A percentile compares a stretch with the other conserved stretches of the same genome.
Evolutionary conservation across 1,140 invertebrate genomes (phyloP).

Genomic region (Tetragnatha versicolor): DNA sequence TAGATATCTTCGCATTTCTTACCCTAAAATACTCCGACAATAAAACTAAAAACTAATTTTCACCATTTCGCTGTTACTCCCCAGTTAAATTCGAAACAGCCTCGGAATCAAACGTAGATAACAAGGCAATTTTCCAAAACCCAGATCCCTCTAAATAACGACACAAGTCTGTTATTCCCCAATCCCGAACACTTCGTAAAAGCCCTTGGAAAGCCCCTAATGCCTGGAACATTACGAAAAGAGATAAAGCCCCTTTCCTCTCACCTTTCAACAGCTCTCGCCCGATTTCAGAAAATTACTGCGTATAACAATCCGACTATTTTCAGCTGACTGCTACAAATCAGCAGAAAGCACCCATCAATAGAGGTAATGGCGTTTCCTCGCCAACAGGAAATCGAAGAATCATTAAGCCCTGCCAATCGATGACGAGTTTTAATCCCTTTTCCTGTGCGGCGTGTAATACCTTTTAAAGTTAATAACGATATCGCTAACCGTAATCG

Average conservation of each 20-base stretch:
- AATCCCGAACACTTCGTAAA: too few relatives aligned
- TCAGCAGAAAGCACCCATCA: conserved; percentile 22
- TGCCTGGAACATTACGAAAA: background rate
- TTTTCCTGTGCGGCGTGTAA: background rate
- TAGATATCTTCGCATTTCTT: too few relatives aligned
- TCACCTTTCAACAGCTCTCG: background rate
- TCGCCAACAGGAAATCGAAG: conserved; percentile 23
- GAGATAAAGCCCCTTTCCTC: background rate
- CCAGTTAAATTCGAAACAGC: too few relatives aligned
- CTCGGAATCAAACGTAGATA: too few relatives aligned
- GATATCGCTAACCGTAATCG: conserved; percentile 2
- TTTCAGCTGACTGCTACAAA: conserved; percentile 32
- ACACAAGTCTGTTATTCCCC: too few relatives aligned
- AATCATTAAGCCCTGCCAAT: conserved; percentile 26
- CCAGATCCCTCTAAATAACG: too few relatives aligned
- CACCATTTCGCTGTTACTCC: too few relatives aligned
- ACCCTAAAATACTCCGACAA: too few relatives aligned
- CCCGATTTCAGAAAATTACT: background rate
- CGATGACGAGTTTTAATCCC: conserved; percentile 32
- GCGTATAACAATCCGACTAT: background rate
- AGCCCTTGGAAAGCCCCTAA: background rate
- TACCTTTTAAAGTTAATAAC: conserved; percentile 10
- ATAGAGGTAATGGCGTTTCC: conserved; percentile 22
- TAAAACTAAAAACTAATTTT: too few relatives aligned
- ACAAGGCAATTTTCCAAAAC: too few relatives aligned